phyloP scores from a whole-genome alignment of 2,888 invertebrate genomes.

The Cheiracanthium punctorium region DNA sequence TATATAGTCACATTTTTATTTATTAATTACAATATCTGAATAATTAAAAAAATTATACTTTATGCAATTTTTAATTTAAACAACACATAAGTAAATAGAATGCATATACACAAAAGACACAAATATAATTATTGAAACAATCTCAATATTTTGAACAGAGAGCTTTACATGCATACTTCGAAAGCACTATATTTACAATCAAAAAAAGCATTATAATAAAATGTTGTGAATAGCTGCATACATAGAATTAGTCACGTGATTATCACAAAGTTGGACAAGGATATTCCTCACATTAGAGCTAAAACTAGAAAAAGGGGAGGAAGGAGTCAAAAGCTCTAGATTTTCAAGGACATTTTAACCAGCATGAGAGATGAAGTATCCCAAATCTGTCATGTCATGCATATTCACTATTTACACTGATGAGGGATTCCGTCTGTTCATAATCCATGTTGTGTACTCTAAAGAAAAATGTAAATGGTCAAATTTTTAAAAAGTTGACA shows the following conservation, averaged over 20 bases:
- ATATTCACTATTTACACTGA: slow-evolving; percentile 77
- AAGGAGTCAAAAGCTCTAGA: slow-evolving; percentile 4
- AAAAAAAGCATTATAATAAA: too few relatives aligned
- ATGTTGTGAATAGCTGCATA: too few relatives aligned
- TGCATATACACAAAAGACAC: not conserved
- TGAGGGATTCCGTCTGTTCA: slow-evolving; percentile 83
- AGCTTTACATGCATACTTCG: too few relatives aligned
- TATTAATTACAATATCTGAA: not conserved
- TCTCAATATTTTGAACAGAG: not conserved
- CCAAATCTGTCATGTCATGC: slow-evolving; percentile 30
- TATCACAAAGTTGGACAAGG: not conserved
- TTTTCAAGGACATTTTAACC: not conserved
- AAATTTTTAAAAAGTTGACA: too few relatives aligned
- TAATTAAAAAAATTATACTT: not conserved
- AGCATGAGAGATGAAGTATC: not conserved
- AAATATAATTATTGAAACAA: not conserved
- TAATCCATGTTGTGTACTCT: slow-evolving; percentile 82
- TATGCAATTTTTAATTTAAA: not conserved
- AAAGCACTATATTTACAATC: not conserved
- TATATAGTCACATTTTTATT: not conserved
- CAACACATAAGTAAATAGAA: not conserved
- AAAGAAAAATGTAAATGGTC: slow-evolving; percentile 73
- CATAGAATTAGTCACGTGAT: not conserved
- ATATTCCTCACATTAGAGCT: not conserved
- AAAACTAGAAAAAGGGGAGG: not conserved